Evolutionary conservation across 2,797 vertebrate species (phyloP), one percentile per base, ranked within the genome.

Genomic region (Neosilurus mollespiculum): DNA sequence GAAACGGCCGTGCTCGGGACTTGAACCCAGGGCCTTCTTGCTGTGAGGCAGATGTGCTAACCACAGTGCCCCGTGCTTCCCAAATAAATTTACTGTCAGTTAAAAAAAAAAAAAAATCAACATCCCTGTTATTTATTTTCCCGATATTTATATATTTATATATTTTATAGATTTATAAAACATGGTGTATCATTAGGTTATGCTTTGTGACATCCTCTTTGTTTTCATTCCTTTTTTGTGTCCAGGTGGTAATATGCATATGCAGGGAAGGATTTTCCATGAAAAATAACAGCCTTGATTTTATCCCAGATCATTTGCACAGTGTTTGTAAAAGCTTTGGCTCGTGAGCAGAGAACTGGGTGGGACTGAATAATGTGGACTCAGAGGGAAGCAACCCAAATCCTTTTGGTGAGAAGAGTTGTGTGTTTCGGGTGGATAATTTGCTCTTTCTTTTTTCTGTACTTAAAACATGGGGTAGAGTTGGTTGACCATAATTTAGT

Each of bases 401-500:
- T 80, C 78, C 62, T 66, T 49, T 67, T 54, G 49, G 62, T 80
- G 62, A 15, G 51, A 67, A 54, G 4, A 30, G 64, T 69, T 69
- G 78, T 58, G 49, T 34, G 62, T 67, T 69, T 37, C 7, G 10
- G 69, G 26, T 53, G 24, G 70, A n/a, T 82, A 73, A 73, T 65
- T 61, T 54, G 43, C 80, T 73, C 18, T 72, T 81, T 73, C 64
- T 80, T 18, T 56, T 56, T 80, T 80, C 51, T 69, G 65, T 69
- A 54, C 18, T 56, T 80, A 22, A 64, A 18, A 49, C 62, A 67
- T 37, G 26, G 69, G 43, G 24, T 73, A 20, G 69, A 62, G 58
- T 53, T 64, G 70, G 69, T 73, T 73, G 49, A 65, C 59, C 43
- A 82, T 75, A 73, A 82, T 82, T 64, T 73, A 72, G 58, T 54